Evolutionary conservation across 2,797 vertebrate genomes (phyloP).

Genomic region (Hylomyscus alleni): DNA sequence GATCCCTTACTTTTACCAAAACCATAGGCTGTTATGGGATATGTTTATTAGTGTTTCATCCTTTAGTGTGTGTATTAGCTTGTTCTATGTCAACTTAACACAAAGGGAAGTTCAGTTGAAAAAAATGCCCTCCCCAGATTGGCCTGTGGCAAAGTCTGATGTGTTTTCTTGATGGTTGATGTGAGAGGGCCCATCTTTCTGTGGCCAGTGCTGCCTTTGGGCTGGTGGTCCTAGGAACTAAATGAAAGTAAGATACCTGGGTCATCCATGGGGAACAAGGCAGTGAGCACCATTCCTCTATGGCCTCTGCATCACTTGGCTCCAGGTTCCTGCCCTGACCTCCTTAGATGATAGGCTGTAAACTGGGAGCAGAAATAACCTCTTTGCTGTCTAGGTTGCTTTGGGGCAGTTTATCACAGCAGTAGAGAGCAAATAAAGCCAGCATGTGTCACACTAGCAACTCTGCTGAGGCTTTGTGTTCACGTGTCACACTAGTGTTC

Average conservation of each 20-base stretch:
- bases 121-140: background rate
- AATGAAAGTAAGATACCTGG: background rate
- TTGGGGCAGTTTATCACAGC: background rate
- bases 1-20: background rate
- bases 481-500: too few species aligned
- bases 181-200: background rate
- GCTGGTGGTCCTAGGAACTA: background rate
- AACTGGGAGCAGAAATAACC: background rate
- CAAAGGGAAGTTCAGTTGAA: background rate
- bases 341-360: background rate
- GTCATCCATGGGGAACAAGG: background rate
- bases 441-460: too few species aligned
- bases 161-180: background rate
- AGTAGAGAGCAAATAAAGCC: background rate
- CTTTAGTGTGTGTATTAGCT: background rate
- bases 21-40: background rate
- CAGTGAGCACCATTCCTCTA: background rate
- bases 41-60: background rate
- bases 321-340: background rate
- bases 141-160: background rate
- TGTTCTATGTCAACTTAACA: background rate
- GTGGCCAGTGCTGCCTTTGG: background rate
- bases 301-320: background rate
- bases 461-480: slow-evolving; percentile 11
- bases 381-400: background rate